Evolutionary conservation across 2,797 vertebrate genomes (phyloP).

Genomic region (Myotis daubentonii): DNA sequence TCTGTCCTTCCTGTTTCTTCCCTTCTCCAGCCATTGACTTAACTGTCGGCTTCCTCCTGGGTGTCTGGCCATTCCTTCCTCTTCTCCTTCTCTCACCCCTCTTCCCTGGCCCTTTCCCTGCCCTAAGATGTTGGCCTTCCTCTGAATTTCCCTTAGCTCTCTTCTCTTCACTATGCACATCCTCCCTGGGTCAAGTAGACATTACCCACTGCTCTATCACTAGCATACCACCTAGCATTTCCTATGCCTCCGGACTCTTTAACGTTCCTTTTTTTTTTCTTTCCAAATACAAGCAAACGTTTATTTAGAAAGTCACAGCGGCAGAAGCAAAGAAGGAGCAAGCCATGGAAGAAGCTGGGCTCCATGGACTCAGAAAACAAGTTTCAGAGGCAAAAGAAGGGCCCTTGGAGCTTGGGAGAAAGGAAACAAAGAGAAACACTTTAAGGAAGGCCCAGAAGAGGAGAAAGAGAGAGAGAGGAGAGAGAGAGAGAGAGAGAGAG

Average conservation of each 20-base stretch:
- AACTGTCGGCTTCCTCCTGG: neutral
- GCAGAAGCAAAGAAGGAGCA: neutral
- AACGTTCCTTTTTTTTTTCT: neutral
- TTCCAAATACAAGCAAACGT: neutral
- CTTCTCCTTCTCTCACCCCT: neutral
- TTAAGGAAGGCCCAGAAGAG: neutral
- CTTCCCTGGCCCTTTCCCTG: neutral
- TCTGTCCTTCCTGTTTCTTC: neutral
- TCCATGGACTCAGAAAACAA: neutral
- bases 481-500: rapidly evolving
- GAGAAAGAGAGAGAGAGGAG: too few relatives aligned
- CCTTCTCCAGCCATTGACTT: neutral
- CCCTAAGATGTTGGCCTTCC: neutral
- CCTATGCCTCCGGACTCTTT: neutral
- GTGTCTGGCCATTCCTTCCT: neutral
- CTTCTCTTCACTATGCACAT: neutral
- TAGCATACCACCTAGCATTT: neutral
- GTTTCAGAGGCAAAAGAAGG: neutral
- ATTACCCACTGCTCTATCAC: neutral
- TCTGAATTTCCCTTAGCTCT: neutral
- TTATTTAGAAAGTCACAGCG: neutral
- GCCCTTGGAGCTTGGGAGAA: neutral
- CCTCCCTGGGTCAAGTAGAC: neutral
- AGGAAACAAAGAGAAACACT: neutral
- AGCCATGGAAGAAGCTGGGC: neutral